phyloP scores from a whole-genome alignment of 1,140 invertebrate genomes.

The Pseudobourletiella spinata region DNA sequence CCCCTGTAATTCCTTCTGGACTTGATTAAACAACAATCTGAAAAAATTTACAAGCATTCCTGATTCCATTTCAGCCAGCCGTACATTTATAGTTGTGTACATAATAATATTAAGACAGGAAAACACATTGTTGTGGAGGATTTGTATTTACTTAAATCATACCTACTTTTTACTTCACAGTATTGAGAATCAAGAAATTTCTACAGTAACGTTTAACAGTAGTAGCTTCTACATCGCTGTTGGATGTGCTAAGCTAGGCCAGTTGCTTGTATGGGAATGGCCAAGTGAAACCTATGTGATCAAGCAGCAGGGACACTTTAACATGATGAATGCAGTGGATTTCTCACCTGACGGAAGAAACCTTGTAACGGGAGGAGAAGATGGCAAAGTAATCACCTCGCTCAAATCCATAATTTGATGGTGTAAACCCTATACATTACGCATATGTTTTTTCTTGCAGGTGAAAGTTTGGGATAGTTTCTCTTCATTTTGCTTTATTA shows the following conservation, averaged over 20 bases:
- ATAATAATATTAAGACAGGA: too few relatives aligned
- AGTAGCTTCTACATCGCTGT: conserved; percentile 92
- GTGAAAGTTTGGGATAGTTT: conserved; percentile 89
- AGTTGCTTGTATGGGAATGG: conserved; percentile 97
- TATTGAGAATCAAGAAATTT: conserved; percentile 69
- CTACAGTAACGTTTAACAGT: conserved; percentile 67
- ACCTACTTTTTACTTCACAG: conserved; percentile 42
- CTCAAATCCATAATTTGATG: too few relatives aligned
- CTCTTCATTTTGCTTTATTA: conserved; percentile 88
- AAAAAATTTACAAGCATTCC: neutral
- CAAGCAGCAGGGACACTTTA: conserved; percentile 92
- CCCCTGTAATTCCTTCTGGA: too few relatives aligned
- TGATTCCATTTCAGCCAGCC: neutral
- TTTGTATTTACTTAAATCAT: too few relatives aligned
- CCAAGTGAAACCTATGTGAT: conserved; percentile 96
- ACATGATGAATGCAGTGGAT: conserved; percentile 73
- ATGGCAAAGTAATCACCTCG: conserved; percentile 84
- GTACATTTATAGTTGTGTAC: too few relatives aligned
- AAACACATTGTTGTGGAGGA: too few relatives aligned
- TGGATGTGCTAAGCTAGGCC: conserved; percentile 71
- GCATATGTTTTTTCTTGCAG: conserved; percentile 41
- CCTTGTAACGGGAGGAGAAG: conserved; percentile 85
- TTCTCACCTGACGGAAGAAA: conserved; percentile 88
- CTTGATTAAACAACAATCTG: neutral
- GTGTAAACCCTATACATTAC: too few relatives aligned